Conservation (phyloP, 2,888 invertebrate genomes). For the Ormyrus thymus region DNA sequence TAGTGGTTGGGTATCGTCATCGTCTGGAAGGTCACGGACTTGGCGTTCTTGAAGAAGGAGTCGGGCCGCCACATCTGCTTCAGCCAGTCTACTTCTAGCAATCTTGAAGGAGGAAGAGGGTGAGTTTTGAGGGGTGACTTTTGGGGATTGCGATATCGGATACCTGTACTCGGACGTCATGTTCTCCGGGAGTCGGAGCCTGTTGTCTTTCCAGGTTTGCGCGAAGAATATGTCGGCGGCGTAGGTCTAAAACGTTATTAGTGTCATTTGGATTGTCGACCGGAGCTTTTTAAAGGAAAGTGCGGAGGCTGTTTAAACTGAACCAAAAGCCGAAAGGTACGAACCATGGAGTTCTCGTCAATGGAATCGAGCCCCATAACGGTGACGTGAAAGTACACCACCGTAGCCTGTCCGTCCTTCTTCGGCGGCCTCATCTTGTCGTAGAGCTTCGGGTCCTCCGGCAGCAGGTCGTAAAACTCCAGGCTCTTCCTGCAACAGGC, state of each 20-base stretch:
- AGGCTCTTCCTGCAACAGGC: conserved; percentile 80
- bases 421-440: conserved; percentile 96
- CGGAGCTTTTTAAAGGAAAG: background rate
- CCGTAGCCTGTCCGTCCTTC: conserved; percentile 90
- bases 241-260: conserved; percentile 80
- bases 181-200: conserved; percentile 89
- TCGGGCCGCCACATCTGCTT: conserved; percentile 96
- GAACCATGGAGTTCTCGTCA: conserved; percentile 95
- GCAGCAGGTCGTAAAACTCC: conserved; percentile 88
- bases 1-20: conserved; percentile 97
- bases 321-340: conserved; percentile 23
- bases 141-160: background rate
- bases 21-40: conserved; percentile 94
- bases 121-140: too few relatives aligned
- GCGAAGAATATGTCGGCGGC: conserved; percentile 95
- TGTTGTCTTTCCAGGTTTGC: conserved; percentile 94
- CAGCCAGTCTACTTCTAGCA: conserved; percentile 92
- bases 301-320: background rate
- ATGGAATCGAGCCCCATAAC: conserved; percentile 97
- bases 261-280: background rate
- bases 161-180: conserved; percentile 94
- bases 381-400: conserved; percentile 93
- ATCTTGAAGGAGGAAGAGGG: conserved; percentile 73
- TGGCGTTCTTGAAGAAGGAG: conserved; percentile 95
- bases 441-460: conserved; percentile 90